Conservation (phyloP, 2,797 vertebrate species). For the Paedocypris micromegethes region DNA sequence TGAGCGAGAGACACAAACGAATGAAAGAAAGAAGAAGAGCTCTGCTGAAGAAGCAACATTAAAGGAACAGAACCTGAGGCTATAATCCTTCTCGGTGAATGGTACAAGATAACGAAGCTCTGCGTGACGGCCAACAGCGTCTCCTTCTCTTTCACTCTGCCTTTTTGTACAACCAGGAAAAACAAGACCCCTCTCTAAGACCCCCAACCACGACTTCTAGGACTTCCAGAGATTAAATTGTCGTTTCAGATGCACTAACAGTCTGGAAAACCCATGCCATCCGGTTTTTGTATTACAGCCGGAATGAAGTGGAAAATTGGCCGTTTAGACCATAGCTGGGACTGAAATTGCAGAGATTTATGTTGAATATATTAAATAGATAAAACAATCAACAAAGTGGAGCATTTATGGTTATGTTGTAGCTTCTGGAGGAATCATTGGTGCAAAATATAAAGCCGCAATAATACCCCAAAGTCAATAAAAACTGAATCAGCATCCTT, state of each 20-base stretch:
- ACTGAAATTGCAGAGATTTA: slow-evolving; percentile 25
- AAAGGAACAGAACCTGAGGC: slow-evolving; percentile 15
- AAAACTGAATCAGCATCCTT: no score
- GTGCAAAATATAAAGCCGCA: no score
- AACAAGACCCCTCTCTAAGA: background rate
- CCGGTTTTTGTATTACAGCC: slow-evolving; percentile 14
- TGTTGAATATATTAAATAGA: slow-evolving; percentile 15
- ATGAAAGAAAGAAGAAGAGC: slow-evolving; percentile 9
- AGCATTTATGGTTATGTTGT: background rate
- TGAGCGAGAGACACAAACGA: background rate
- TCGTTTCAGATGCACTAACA: slow-evolving; percentile 15
- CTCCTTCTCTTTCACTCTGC: background rate
- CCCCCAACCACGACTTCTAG: slow-evolving; percentile 27
- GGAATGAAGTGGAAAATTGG: slow-evolving; percentile 45
- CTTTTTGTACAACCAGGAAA: background rate
- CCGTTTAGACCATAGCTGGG: slow-evolving; percentile 26
- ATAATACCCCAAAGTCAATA: no score
- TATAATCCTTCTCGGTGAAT: slow-evolving; percentile 15
- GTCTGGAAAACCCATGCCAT: slow-evolving; percentile 9
- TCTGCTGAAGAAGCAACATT: slow-evolving; percentile 9
- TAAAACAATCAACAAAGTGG: background rate
- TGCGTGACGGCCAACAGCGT: slow-evolving; percentile 12
- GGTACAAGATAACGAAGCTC: slow-evolving; percentile 17
- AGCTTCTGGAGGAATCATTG: no score
- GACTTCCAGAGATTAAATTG: slow-evolving; percentile 25